Percentiles rank a stretch among this genome's conserved stretches.
Evolutionary conservation across 2,888 invertebrate genomes (phyloP).

Genomic region (Meiosimyza platycephala): DNA sequence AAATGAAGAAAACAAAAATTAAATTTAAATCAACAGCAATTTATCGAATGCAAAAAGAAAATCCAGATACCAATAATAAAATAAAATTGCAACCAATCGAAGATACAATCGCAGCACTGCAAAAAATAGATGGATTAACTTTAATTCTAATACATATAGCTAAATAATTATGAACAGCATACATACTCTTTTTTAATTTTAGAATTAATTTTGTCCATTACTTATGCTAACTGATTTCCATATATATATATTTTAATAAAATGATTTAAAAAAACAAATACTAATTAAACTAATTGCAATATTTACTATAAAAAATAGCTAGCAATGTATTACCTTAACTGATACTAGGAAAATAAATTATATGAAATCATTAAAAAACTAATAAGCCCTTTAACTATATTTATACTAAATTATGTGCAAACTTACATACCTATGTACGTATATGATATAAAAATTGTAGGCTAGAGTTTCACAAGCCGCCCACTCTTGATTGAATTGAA

Average conservation of each 20-base stretch:
- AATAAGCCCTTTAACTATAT: conserved; percentile 4
- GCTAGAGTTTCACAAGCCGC: no score
- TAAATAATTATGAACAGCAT: conserved; percentile 4
- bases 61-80: neutral
- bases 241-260: conserved; percentile 6
- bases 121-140: conserved; percentile 5
- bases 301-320: conserved; percentile 4
- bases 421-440: no score
- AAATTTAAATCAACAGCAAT: conserved; percentile 11
- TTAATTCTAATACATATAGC: conserved; percentile 4
- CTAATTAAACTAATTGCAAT: neutral
- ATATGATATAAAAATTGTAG: no score
- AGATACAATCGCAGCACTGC: conserved; percentile 25
- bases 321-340: conserved; percentile 7
- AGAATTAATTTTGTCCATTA: no score
- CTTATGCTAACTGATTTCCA: no score
- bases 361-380: neutral
- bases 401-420: conserved; percentile 3
- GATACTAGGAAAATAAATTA: neutral
- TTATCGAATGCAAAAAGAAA: conserved; percentile 31
- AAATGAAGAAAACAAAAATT: conserved; percentile 12
- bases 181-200: no score
- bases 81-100: conserved; percentile 18
- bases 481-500: no score
- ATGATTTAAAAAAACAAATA: neutral